A percentile compares a stretch with the other conserved stretches of the same genome.
phyloP scores from a whole-genome alignment of 2,888 invertebrate species.

The Hymenopus coronatus region DNA sequence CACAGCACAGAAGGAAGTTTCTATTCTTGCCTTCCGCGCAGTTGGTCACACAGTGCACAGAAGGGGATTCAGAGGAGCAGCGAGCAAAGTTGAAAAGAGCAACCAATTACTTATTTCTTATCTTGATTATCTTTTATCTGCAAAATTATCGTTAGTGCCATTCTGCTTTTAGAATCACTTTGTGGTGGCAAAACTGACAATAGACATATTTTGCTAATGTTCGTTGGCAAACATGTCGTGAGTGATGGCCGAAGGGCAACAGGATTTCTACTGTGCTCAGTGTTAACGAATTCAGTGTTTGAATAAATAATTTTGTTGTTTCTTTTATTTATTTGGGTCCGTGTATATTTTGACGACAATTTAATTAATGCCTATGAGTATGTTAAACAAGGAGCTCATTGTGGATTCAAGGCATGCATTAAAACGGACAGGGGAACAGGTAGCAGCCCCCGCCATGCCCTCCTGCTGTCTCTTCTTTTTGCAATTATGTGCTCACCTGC shows the following conservation, averaged over 20 bases:
- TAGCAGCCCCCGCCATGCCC: background rate
- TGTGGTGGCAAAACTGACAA: no score
- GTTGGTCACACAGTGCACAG: no score
- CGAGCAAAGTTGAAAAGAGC: no score
- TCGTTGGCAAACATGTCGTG: background rate
- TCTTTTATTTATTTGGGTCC: background rate
- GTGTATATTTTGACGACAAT: background rate
- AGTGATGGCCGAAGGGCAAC: background rate
- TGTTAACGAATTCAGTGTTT: background rate
- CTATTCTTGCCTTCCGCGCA: no score
- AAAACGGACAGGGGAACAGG: background rate
- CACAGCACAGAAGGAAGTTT: no score
- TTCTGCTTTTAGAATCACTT: no score
- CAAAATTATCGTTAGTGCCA: no score
- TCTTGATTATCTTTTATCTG: no score
- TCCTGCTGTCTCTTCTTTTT: background rate
- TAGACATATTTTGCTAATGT: no score
- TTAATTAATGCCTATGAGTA: background rate
- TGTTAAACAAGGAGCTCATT: constrained; percentile 12
- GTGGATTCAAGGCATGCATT: background rate
- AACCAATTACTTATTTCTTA: no score
- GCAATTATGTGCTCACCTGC: background rate
- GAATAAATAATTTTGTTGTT: background rate
- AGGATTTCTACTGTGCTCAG: background rate
- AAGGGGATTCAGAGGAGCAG: no score